A percentile compares a stretch with the other conserved stretches of the same genome.
phyloP scores from a whole-genome alignment of 2,888 invertebrate genomes.

The Trissonchulus sp. region DNA sequence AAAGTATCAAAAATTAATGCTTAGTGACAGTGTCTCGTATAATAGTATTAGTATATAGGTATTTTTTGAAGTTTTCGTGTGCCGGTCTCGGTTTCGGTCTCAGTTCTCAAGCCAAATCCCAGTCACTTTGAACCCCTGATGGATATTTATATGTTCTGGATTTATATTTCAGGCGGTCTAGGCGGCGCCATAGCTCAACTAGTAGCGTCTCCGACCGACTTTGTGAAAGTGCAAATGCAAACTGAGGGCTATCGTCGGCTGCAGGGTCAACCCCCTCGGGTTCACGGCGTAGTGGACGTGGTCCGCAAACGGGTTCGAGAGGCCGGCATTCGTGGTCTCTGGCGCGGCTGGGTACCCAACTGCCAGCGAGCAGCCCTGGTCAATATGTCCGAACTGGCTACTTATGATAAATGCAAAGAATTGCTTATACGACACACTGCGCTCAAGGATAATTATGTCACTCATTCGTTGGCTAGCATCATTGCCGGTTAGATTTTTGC shows the following conservation, averaged over 20 bases:
- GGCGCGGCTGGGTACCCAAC: constrained; percentile 72
- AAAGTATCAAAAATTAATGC: no score
- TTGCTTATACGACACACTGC: constrained; percentile 64
- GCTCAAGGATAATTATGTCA: constrained; percentile 68
- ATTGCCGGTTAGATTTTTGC: constrained; percentile 72
- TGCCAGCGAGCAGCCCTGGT: constrained; percentile 63
- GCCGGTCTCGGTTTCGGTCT: no score
- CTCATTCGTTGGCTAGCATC: constrained; percentile 66
- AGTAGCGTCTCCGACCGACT: constrained; percentile 76
- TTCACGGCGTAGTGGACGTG: constrained; percentile 46
- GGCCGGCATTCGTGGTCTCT: constrained; percentile 18
- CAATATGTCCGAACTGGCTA: constrained; percentile 65
- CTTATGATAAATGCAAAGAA: constrained; percentile 78
- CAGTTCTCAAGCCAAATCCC: no score
- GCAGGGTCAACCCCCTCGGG: constrained; percentile 66
- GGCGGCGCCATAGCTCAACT: constrained; percentile 82
- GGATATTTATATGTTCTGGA: no score
- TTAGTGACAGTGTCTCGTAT: no score
- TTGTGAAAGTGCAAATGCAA: constrained; percentile 88
- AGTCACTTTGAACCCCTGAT: no score
- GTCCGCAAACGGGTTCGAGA: constrained; percentile 18
- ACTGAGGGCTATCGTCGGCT: constrained; percentile 77
- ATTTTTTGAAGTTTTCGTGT: no score
- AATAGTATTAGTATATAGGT: no score
- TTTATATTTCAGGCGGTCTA: constrained; percentile 64